These are phyloP conservation scores for Ibidorhyncha struthersii DNA, from an alignment of 2,113 vertebrate species.

Conservation along the genomic window DNA sequence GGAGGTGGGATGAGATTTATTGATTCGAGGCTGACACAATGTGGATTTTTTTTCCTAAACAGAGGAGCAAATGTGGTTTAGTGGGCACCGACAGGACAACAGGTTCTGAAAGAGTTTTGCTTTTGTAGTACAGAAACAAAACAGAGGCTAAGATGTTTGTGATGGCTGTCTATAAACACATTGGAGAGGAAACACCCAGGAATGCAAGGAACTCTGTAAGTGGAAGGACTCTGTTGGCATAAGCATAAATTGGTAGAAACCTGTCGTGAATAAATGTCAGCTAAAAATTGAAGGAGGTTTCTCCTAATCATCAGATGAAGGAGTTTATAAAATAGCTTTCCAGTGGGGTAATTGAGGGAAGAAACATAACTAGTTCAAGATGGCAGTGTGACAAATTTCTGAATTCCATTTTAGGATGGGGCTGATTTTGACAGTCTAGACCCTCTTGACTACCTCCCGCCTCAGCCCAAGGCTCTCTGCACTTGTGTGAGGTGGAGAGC, in stretches of 20 bases:
- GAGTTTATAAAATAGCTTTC: slow-evolving; percentile 61
- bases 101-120: neutral
- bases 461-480: neutral
- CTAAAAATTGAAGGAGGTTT: slow-evolving; percentile 36
- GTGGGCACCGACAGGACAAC: neutral
- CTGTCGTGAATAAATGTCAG: slow-evolving; percentile 25
- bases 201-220: slow-evolving; percentile 6
- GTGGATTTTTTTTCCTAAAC: neutral
- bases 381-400: slow-evolving; percentile 56
- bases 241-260: slow-evolving; percentile 5
- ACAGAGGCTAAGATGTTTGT: neutral
- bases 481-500: neutral
- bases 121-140: neutral
- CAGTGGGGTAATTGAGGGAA: slow-evolving; percentile 54
- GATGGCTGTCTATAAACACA: neutral
- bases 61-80: neutral
- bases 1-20: neutral
- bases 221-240: slow-evolving; percentile 11
- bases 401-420: slow-evolving; percentile 23
- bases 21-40: neutral
- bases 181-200: slow-evolving; percentile 26
- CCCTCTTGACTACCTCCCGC: neutral
- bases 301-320: slow-evolving; percentile 50
- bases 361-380: slow-evolving; percentile 65
- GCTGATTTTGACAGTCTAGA: slow-evolving; percentile 37